Conservation (phyloP, 2,888 invertebrate genomes). For the Cinara cedri region DNA sequence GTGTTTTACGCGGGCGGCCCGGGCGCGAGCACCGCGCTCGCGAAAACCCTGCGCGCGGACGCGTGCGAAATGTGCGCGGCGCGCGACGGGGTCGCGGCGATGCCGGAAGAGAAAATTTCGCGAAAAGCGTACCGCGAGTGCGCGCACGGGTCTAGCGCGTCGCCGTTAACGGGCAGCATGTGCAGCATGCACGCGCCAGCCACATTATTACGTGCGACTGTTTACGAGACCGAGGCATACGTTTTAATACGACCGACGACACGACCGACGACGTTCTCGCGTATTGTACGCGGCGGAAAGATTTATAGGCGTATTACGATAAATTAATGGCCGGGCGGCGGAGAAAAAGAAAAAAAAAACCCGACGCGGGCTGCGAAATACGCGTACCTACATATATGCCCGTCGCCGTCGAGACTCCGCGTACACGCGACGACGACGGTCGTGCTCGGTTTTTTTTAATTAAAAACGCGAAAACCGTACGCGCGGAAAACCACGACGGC, state of each 20-base stretch:
- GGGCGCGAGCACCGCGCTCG: neutral
- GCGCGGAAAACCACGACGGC: constrained; percentile 27
- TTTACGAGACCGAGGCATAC: too few species aligned
- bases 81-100: constrained; percentile 9
- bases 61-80: neutral
- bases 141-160: too few species aligned
- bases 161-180: too few species aligned
- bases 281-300: too few species aligned
- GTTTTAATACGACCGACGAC: neutral
- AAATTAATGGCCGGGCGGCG: constrained; percentile 24
- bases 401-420: neutral
- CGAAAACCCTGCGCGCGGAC: constrained; percentile 6
- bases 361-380: neutral
- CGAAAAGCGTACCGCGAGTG: too few species aligned
- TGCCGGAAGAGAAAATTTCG: constrained; percentile 50
- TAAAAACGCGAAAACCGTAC: constrained; percentile 38
- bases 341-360: neutral
- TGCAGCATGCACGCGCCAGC: too few species aligned
- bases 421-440: constrained; percentile 25
- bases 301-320: neutral
- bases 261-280: constrained; percentile 8
- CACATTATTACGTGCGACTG: too few species aligned
- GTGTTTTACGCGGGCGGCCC: neutral
- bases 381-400: neutral
- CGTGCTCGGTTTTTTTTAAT: constrained; percentile 50